phyloP scores from a whole-genome alignment of 2,888 invertebrate genomes.

The Dorcus hopei region DNA sequence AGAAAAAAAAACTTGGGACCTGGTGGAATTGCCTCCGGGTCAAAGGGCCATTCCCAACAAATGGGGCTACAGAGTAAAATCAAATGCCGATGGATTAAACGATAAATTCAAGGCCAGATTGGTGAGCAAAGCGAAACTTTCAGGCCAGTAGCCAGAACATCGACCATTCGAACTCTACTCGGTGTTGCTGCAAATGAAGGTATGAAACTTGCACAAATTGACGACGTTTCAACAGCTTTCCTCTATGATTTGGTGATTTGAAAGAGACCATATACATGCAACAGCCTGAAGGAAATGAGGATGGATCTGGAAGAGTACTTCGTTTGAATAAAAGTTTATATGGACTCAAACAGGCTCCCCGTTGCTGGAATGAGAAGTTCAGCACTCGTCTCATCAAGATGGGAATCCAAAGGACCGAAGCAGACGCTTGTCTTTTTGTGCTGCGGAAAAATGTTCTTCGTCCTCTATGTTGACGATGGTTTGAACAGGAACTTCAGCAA shows the following conservation, averaged over 20 bases:
- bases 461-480: conserved; percentile 40
- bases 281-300: conserved; percentile 37
- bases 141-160: too few relatives aligned
- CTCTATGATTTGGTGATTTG: background rate
- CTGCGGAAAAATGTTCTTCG: conserved; percentile 23
- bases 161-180: too few relatives aligned
- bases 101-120: too few relatives aligned
- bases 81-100: too few relatives aligned
- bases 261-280: conserved; percentile 32
- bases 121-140: too few relatives aligned
- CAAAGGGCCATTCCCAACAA: background rate
- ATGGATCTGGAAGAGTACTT: conserved; percentile 34
- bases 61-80: background rate
- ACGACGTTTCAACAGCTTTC: too few relatives aligned
- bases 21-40: too few relatives aligned
- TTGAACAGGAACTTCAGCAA: conserved; percentile 14
- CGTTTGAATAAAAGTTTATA: conserved; percentile 37
- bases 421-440: conserved; percentile 36
- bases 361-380: conserved; percentile 39
- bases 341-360: conserved; percentile 40
- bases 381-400: conserved; percentile 29
- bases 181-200: too few relatives aligned
- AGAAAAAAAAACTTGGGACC: background rate
- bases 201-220: too few relatives aligned
- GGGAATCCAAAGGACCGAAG: conserved; percentile 28